phyloP scores from a whole-genome alignment of 2,113 vertebrate species.

The Vulpes vulpes region DNA sequence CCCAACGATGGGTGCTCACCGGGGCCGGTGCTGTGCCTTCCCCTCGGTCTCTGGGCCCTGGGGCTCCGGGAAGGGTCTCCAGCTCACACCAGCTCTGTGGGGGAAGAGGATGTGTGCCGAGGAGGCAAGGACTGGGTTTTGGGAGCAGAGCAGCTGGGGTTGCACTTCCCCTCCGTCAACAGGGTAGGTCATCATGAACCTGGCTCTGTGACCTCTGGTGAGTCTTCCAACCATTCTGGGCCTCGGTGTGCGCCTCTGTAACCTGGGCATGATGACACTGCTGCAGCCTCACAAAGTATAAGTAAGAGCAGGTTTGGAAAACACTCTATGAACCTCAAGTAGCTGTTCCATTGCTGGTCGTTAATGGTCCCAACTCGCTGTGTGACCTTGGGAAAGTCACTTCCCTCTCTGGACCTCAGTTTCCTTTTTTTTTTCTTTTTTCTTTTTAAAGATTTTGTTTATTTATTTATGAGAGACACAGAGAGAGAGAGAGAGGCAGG shows the following conservation, averaged over 20 bases:
- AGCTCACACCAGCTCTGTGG: accelerated
- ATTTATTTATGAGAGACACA: too few relatives aligned
- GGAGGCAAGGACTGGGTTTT: background rate
- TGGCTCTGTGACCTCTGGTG: background rate
- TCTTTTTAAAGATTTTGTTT: too few relatives aligned
- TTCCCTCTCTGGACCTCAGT: background rate
- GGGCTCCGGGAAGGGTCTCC: background rate
- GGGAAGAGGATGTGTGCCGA: background rate
- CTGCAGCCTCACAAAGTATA: background rate
- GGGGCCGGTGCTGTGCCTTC: slow-evolving; percentile 84
- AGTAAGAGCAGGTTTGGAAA: background rate
- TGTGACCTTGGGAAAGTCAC: background rate
- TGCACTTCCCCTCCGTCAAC: background rate
- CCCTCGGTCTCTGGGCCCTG: slow-evolving; percentile 65
- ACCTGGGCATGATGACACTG: background rate
- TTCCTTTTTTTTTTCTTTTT: background rate
- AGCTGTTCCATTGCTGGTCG: background rate
- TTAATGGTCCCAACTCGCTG: background rate
- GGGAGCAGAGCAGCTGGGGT: background rate
- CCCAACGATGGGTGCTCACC: slow-evolving; percentile 79
- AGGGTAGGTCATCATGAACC: background rate
- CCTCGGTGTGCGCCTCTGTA: background rate
- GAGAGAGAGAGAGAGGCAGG: too few relatives aligned
- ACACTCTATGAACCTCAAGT: background rate
- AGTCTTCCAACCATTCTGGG: background rate